Base-by-base conservation (phyloP, 2,113 vertebrate species). In the Acanthisitta chloris region DNA sequence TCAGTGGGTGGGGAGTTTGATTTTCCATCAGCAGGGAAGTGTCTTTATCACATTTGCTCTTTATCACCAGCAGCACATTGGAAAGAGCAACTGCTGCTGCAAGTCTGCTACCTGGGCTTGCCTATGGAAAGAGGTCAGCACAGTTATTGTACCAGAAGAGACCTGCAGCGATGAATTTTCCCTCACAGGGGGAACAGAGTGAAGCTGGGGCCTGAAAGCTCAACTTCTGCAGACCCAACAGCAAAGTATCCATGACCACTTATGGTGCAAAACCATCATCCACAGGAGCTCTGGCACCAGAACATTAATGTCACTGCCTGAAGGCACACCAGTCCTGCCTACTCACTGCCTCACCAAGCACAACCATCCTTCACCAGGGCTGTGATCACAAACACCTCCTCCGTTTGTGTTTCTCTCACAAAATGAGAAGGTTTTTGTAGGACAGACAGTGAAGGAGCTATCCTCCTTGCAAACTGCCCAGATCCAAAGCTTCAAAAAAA, bases 191-290 rank as follows among this genome's bases (percentile, higher is more conserved):
- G 25, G 40, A 33, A 55, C 65, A 43, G 16, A 25, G 36, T 3
- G 16, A 70, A 72, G 71, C 21, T 54, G 54, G 11, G 54, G 83
- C 64, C 33, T 34, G 38, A 65, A 74, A 66, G 38, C 33, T 61
- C 54, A 20, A 5, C 17, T 31, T 43, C 42, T 69, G 45, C 54
- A 70, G 17, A 31, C 51, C 40, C n/a, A 40, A 33, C 18, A 83
- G 51, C 26, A 24, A 52, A 58, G 20, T 1, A 28, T 7, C 23
- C 20, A 6, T 0, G 2, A 14, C 15, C 66, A 34, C 19, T 2
- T 0, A 14, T 3, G 16, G 23, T 20, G 17, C 14, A n/a, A 29
- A 67, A 31, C 8, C 4, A 0, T 25, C 15, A 10, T 7, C 7
- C 46, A 15, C 38, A 34, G 58, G 34, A 77, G 17, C 23, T 23